Base-by-base conservation (phyloP, 2,797 vertebrate genomes). In the Hyperoplus lanceolatus region DNA sequence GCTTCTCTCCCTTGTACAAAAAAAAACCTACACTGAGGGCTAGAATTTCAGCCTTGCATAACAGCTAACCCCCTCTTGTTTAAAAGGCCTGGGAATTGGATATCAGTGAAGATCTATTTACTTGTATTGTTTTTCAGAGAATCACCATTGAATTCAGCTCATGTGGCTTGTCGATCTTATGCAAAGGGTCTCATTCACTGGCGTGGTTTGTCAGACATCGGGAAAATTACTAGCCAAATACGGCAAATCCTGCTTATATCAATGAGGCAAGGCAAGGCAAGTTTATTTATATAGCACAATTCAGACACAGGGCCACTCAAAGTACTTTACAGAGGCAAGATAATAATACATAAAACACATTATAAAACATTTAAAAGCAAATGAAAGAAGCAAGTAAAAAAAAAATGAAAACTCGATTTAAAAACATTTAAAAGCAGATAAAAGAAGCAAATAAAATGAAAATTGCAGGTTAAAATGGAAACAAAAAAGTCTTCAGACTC, bases 31-130 rank as follows among this genome's bases (percentile, higher is more conserved):
- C 60, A 69, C 46, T 16, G 48, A 71, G 66, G 29, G 76, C 83
- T 80, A 64, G 60, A 88, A 78, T 83, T 77, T 91, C 70, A 85
- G 67, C 49, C 73, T 91, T 89, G 79, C 70, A 82, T 86, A 91
- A 92, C 67, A 84, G 69, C 69, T 64, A 57, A 72, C 82, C 50
- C 58, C 73, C 73, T 82, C 56, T 79, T 58, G 76, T 72, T 67
- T 83, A 53, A 90, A 73, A 79, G 61, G 54, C 59, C 39, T 50
- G 48, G 4, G 50, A 81, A 87, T 77, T 86, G 75, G 81, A 84
- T 86, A 62, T 72, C 54, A 82, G 72, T 74, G 63, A 77, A 73
- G 53, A 55, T 63, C 56, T 70, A 89, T 69, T 79, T 63, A 50
- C 53, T 75, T 83, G 76, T 64, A 46, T 29, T 77, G 48, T 68